Evolutionary conservation across 1,140 invertebrate species (phyloP).

Genomic region (Sarcophaga bullata): DNA sequence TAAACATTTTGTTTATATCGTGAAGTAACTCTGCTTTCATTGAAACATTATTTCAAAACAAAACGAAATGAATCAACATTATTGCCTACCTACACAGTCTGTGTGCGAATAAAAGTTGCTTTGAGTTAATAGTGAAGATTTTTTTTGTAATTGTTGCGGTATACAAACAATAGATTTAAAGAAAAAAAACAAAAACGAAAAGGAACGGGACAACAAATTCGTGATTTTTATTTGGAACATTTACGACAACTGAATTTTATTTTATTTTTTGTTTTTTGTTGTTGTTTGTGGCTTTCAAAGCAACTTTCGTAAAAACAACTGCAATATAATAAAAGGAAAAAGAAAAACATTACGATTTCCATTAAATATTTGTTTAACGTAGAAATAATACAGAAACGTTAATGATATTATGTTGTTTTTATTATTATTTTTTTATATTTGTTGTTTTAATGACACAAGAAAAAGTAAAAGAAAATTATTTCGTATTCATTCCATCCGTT

Average conservation of each 20-base stretch:
- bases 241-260: neutral
- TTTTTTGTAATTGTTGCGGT: neutral
- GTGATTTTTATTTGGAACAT: conserved; percentile 8
- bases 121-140: too few species aligned
- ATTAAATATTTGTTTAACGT: neutral
- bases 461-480: conserved; percentile 22
- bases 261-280: too few species aligned
- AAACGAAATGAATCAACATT: too few species aligned
- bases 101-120: too few species aligned
- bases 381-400: neutral
- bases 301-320: neutral
- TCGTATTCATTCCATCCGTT: neutral
- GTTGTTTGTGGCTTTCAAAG: neutral
- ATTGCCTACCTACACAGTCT: too few species aligned
- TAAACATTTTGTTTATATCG: too few species aligned
- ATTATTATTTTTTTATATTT: neutral
- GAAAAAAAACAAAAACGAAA: too few species aligned
- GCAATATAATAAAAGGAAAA: neutral
- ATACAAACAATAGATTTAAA: neutral
- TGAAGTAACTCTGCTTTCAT: too few species aligned
- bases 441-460: conserved; percentile 22
- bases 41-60: too few species aligned
- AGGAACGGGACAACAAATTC: too few species aligned
- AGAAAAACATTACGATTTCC: neutral
- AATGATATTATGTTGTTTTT: conserved; percentile 3